Evolutionary conservation across 2,797 vertebrate species (phyloP).

Genomic region (Notamacropus eugenii): DNA sequence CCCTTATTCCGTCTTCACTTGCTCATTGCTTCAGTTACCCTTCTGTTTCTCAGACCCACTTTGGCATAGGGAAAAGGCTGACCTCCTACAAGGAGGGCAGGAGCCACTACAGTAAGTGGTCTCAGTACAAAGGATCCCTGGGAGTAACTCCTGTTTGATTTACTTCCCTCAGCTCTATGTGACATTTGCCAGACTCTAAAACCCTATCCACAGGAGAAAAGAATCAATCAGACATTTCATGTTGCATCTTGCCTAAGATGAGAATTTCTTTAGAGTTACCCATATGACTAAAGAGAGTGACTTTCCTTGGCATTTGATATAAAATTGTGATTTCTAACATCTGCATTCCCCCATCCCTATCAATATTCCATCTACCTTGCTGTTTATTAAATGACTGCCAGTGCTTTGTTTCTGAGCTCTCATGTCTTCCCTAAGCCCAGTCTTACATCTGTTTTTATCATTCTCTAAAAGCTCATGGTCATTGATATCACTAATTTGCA

Average conservation of each 20-base stretch:
- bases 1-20: background rate
- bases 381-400: background rate
- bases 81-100: background rate
- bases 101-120: background rate
- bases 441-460: background rate
- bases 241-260: background rate
- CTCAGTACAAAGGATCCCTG: background rate
- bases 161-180: background rate
- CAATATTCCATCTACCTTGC: background rate
- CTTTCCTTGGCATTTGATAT: background rate
- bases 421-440: background rate
- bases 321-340: background rate
- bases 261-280: background rate
- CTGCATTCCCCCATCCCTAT: background rate
- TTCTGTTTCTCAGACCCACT: background rate
- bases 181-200: background rate
- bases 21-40: background rate
- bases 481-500: background rate
- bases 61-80: background rate
- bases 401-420: background rate
- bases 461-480: background rate
- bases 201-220: background rate
- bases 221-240: background rate
- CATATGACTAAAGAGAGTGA: background rate
- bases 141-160: background rate